phyloP scores from a whole-genome alignment of 92 coral and sea anemone genomes.

The Zoanthus sociatus region DNA sequence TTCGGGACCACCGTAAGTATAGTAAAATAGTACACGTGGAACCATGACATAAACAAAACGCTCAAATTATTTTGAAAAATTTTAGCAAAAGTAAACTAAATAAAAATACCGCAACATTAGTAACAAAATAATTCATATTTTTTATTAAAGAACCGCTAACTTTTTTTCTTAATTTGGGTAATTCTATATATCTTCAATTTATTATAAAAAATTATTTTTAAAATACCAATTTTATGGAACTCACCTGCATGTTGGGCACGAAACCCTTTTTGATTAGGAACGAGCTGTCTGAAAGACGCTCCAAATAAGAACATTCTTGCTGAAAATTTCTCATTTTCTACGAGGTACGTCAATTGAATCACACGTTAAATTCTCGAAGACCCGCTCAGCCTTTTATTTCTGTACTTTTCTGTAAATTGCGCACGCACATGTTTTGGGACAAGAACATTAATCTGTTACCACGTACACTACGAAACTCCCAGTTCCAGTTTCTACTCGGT shows the following conservation, averaged over 20 bases:
- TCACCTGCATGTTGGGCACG: slow-evolving; percentile 97
- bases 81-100: too few species aligned
- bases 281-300: slow-evolving; percentile 75
- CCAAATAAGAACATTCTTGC: slow-evolving; percentile 87
- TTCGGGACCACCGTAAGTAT: too few species aligned
- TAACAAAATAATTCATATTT: too few species aligned
- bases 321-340: slow-evolving; percentile 76
- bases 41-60: too few species aligned
- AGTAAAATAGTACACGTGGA: too few species aligned
- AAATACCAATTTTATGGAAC: not conserved
- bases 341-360: not conserved
- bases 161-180: too few species aligned
- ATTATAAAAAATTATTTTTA: too few species aligned
- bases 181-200: too few species aligned
- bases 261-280: slow-evolving; percentile 95
- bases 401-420: not conserved
- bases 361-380: too few species aligned
- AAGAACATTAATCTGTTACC: not conserved
- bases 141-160: too few species aligned
- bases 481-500: slow-evolving; percentile 37
- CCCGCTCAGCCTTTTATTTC: not conserved
- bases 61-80: too few species aligned
- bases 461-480: not conserved
- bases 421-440: not conserved
- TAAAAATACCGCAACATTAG: too few species aligned